Percentiles rank a stretch among this genome's conserved stretches.
Evolutionary conservation across 2,797 vertebrate genomes (phyloP).

Genomic region (Taenioides sp.): DNA sequence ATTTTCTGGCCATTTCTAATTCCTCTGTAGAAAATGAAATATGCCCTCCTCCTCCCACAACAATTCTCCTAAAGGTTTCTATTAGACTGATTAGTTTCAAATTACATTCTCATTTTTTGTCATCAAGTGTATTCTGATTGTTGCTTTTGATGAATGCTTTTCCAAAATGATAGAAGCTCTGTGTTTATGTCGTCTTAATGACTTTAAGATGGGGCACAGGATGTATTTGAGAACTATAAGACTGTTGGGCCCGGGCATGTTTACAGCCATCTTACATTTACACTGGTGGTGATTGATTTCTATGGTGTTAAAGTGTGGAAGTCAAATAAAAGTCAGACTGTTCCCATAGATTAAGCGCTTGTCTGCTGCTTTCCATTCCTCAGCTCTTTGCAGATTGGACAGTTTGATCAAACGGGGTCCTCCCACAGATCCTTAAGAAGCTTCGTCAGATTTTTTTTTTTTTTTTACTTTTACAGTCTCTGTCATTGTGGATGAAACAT

Average conservation of each 20-base stretch:
- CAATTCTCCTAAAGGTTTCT: neutral
- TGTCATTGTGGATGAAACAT: neutral
- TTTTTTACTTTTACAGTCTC: too few species aligned
- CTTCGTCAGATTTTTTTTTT: neutral
- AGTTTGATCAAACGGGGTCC: slow-evolving; percentile 9
- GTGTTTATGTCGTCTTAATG: slow-evolving; percentile 24
- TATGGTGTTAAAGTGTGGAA: slow-evolving; percentile 24
- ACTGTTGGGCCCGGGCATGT: slow-evolving; percentile 25
- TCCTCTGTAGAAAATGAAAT: neutral
- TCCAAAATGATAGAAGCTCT: slow-evolving; percentile 7
- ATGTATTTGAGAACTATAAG: slow-evolving; percentile 25
- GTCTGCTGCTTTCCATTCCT: slow-evolving; percentile 27
- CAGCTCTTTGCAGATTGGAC: neutral
- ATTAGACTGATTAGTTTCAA: neutral
- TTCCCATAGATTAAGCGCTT: slow-evolving; percentile 15
- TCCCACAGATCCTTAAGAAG: neutral
- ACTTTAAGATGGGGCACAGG: slow-evolving; percentile 9
- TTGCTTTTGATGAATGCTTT: slow-evolving; percentile 12
- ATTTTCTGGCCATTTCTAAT: neutral
- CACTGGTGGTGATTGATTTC: slow-evolving; percentile 33
- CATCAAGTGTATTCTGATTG: neutral
- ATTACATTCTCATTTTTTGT: neutral
- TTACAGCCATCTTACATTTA: slow-evolving; percentile 41
- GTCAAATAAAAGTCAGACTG: slow-evolving; percentile 49
- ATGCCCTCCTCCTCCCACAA: too few species aligned